These are phyloP conservation scores for Oegoconia quadripuncta DNA, from an alignment of 2,888 invertebrate genomes.

Conservation along the genomic window DNA sequence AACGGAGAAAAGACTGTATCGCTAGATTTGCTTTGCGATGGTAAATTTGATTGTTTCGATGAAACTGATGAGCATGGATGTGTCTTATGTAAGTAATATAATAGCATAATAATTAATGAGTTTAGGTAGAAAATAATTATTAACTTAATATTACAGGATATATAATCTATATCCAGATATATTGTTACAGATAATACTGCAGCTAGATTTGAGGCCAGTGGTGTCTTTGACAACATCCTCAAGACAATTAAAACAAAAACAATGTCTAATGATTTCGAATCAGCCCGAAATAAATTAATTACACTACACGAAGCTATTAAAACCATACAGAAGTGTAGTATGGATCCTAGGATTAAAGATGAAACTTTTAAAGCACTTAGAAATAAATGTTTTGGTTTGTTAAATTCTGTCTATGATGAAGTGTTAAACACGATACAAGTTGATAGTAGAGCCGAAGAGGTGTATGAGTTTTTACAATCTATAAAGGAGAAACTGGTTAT, in stretches of 20 bases:
- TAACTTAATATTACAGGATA: not conserved
- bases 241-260: constrained; percentile 36
- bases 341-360: constrained; percentile 24
- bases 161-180: not conserved
- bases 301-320: constrained; percentile 30
- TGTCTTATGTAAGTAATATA: constrained; percentile 31
- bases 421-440: constrained; percentile 22
- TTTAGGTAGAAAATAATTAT: not conserved
- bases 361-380: constrained; percentile 32
- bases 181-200: constrained; percentile 19
- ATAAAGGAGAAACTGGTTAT: constrained; percentile 43
- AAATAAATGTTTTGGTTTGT: constrained; percentile 35
- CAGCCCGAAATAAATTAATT: constrained; percentile 29
- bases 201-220: constrained; percentile 43
- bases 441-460: constrained; percentile 18
- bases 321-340: constrained; percentile 35
- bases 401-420: constrained; percentile 40
- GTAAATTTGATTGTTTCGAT: constrained; percentile 62
- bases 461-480: constrained; percentile 35
- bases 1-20: constrained; percentile 33
- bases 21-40: constrained; percentile 54
- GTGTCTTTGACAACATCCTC: constrained; percentile 36
- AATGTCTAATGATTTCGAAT: constrained; percentile 25
- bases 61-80: constrained; percentile 57
- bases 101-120: not conserved